phyloP scores from a whole-genome alignment of 2,888 invertebrate genomes.

The Leptura quadrifasciata region DNA sequence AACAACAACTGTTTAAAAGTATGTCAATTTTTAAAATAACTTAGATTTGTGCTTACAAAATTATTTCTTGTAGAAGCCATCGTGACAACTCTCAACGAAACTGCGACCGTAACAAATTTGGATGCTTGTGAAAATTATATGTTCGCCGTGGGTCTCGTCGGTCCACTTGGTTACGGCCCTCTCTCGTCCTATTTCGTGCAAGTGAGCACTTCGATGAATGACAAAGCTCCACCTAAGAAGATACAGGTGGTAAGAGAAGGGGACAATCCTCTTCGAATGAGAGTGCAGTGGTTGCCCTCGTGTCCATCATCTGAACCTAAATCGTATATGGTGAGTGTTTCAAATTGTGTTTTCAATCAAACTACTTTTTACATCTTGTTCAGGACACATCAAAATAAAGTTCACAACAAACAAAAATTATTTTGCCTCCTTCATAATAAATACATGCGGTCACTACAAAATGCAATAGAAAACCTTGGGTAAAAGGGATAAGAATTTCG shows the following conservation, averaged over 20 bases:
- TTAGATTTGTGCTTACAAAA: neutral
- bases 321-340: conserved; percentile 78
- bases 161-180: conserved; percentile 81
- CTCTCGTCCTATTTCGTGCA: conserved; percentile 74
- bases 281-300: conserved; percentile 83
- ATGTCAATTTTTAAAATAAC: conserved; percentile 61
- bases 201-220: conserved; percentile 71
- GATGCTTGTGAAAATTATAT: conserved; percentile 85
- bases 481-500: too few species aligned
- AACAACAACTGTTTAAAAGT: conserved; percentile 79
- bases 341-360: too few species aligned
- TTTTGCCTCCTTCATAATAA: too few species aligned
- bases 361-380: too few species aligned
- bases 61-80: conserved; percentile 47
- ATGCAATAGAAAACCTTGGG: too few species aligned
- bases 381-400: too few species aligned
- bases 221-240: conserved; percentile 83
- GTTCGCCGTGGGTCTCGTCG: conserved; percentile 82
- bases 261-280: conserved; percentile 74
- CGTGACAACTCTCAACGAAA: conserved; percentile 74
- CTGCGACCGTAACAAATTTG: conserved; percentile 78
- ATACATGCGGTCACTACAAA: too few species aligned
- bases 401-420: too few species aligned
- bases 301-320: conserved; percentile 74
- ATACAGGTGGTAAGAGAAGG: conserved; percentile 74